These are phyloP conservation scores for Platyura marginata DNA, from an alignment of 1,140 invertebrate genomes.

Conservation along the genomic window DNA sequence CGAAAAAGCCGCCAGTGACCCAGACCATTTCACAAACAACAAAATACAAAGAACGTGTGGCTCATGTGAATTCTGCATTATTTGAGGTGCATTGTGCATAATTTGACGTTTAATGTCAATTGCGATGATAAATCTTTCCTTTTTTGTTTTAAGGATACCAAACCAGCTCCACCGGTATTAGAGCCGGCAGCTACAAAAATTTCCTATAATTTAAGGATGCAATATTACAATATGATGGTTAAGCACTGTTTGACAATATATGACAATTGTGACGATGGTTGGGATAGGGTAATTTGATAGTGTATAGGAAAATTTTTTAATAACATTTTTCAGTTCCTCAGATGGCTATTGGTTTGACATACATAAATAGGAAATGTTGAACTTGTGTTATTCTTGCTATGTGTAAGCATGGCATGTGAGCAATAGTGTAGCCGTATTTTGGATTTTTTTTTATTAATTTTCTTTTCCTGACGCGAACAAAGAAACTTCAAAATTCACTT, in stretches of 20 bases:
- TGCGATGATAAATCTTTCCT: not conserved
- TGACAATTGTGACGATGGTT: slow-evolving; percentile 45
- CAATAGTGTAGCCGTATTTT: too few species aligned
- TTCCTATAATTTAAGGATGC: slow-evolving; percentile 60
- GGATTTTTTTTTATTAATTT: too few species aligned
- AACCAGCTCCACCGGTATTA: slow-evolving; percentile 34
- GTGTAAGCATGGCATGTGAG: not conserved
- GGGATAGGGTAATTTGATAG: slow-evolving; percentile 37
- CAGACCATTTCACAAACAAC: slow-evolving; percentile 42
- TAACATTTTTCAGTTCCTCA: too few species aligned
- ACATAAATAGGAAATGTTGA: too few species aligned
- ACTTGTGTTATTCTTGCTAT: too few species aligned
- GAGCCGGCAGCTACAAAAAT: slow-evolving; percentile 63
- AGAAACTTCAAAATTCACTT: too few species aligned
- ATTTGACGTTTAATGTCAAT: too few species aligned
- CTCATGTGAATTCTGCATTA: slow-evolving; percentile 33
- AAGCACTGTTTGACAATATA: slow-evolving; percentile 72
- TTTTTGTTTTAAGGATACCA: slow-evolving; percentile 17
- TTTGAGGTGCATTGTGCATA: too few species aligned
- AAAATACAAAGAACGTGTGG: slow-evolving; percentile 44
- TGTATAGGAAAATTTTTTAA: too few species aligned
- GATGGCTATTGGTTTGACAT: too few species aligned
- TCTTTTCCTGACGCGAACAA: too few species aligned
- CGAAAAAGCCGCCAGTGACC: slow-evolving; percentile 14
- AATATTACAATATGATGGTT: slow-evolving; percentile 71